Evolutionary conservation across 2,797 vertebrate genomes (phyloP).

Genomic region (Nyctibius grandis): DNA sequence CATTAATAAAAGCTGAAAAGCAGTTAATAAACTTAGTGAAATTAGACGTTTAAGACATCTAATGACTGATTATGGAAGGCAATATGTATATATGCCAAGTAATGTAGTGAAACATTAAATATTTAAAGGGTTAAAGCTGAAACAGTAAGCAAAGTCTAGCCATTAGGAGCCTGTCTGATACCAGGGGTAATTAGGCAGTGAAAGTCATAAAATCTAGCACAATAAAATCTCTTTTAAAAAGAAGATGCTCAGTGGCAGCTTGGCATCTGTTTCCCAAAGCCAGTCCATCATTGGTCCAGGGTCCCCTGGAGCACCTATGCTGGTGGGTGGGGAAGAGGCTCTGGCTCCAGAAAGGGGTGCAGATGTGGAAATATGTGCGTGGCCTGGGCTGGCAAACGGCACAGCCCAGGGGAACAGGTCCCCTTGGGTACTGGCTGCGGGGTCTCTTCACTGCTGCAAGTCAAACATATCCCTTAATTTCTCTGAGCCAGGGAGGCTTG

Average conservation of each 20-base stretch:
- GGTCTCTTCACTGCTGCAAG: neutral
- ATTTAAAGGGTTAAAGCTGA: slow-evolving; percentile 51
- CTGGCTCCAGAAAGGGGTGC: neutral
- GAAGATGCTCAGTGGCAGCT: neutral
- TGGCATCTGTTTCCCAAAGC: neutral
- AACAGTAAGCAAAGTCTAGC: slow-evolving; percentile 26
- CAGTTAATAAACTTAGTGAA: neutral
- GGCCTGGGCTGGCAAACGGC: neutral
- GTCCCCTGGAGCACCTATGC: neutral
- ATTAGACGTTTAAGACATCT: neutral
- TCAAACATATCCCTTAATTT: neutral
- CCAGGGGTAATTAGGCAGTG: slow-evolving; percentile 2
- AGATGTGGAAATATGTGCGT: neutral
- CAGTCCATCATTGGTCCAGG: neutral
- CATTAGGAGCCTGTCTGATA: slow-evolving; percentile 22
- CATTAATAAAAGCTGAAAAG: neutral
- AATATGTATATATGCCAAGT: neutral
- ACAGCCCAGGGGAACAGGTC: fast-evolving
- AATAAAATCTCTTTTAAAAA: neutral
- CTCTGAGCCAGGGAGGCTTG: neutral
- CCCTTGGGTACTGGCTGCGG: neutral
- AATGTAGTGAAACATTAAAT: slow-evolving; percentile 30
- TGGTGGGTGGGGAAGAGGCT: neutral
- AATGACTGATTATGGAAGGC: neutral
- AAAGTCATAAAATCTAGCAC: neutral